Evolutionary conservation across 2,113 vertebrate genomes (phyloP), one percentile per base, ranked within the genome.

Genomic region (Clupea harengus): DNA sequence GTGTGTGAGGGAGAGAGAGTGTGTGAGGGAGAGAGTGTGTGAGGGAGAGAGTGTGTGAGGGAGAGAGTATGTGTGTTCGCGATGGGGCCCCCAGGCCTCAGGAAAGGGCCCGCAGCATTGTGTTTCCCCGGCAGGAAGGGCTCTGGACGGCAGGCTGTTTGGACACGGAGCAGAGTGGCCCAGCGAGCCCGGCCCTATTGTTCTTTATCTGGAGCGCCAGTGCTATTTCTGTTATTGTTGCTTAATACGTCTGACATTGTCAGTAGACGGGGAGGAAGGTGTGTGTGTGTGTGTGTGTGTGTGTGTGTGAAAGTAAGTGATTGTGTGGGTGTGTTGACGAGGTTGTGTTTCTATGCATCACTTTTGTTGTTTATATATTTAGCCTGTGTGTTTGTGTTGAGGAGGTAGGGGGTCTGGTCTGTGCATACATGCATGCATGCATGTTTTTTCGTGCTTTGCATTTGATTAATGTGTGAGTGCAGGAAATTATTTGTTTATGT

Each of bases 141-240:
- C 89, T 89, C 91, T 88, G 92, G 90, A 86, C 85, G 90, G 89
- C 92, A 87, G 85, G 90, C 90, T 95, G 95, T 96, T 96, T 95
- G 94, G 93, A 95, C 92, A 93, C 92, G 86, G 91, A 89, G 92
- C 92, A 89, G 92, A 57, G 87, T 28, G 87, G 90, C 87, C 89
- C 90, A 60, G 88, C 89, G 90, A 90, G 92, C 93, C 92, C 85
- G 49, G 50, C 87, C 88, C 93, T 92, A 96, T 96, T 96, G 95
- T 96, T 95, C 95, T 96, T 92, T 92, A 93, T 95, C 92, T 93
- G 95, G 92, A 94, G 93, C 92, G 87, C 84, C 89, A 86, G 90
- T 90, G 92, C 94, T 95, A 94, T 95, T 95, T 95, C 94, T 94
- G 95, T 94, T 95, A 92, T 93, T 91, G 93, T 94, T 95, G 92